Evolutionary conservation across 2,797 vertebrate genomes (phyloP), one percentile per base, ranked within the genome.

Genomic region (Chelon auratus): DNA sequence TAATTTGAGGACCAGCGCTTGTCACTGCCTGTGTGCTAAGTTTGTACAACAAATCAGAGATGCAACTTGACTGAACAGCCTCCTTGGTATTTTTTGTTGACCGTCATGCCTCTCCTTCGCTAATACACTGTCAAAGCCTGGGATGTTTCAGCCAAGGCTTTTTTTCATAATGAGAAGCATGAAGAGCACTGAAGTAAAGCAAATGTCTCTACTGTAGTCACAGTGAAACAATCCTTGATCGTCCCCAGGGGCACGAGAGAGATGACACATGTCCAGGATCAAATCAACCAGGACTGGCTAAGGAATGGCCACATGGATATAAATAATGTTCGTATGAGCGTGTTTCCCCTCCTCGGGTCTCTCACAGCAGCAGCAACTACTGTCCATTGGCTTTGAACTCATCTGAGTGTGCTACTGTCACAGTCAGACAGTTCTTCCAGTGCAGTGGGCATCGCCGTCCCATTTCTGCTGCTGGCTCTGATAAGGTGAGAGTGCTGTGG

Each of bases 1-100:
- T 91, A 89, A 90, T 88, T 89, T 88, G 56, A 87, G 80, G 69
- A 83, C 77, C 68, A 63, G 75, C 13, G 76, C 87, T 71, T 90
- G 90, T 89, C 89, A 84, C 80, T 81, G 87, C 85, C 62, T 87
- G 87, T 86, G 83, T 51, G 72, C 83, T 81, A 73, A 48, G 62
- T 78, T 87, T 69, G 68, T 37, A 69, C 78, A 72, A 68, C 83
- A 72, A 78, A 84, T 68, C 75, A 51, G 75, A 85, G 72, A 90
- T 89, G 65, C 75, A 78, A 81, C 81, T 78, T 62, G 90, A 90
- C 90, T 85, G 66, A 78, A 76, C 78, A 72, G 79, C 70, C 82
- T 80, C 77, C 65, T 48, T 79, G 66, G 52, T 36, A 45, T 67
- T 65, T 71, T 72, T 68, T 50, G 65, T 55, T 62, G 79, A 61